Evolutionary conservation across 2,888 invertebrate genomes (phyloP).

Genomic region (Andrena marginata): DNA sequence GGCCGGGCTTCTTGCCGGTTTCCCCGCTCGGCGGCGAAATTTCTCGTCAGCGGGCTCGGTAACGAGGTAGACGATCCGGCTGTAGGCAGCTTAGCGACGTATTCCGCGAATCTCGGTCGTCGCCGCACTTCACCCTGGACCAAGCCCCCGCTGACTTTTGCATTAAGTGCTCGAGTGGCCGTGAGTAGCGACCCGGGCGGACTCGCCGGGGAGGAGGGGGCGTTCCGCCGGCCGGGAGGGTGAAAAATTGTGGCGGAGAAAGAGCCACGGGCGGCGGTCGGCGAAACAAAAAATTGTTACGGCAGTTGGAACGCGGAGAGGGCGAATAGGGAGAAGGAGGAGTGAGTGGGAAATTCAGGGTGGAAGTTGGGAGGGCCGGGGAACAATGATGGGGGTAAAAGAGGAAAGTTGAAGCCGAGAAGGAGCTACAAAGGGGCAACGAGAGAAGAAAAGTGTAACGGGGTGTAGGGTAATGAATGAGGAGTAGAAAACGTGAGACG

Average conservation of each 20-base stretch:
- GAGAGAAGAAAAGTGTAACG: not conserved
- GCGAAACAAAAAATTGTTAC: not conserved
- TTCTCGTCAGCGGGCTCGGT: conserved; percentile 60
- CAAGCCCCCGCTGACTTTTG: conserved; percentile 50
- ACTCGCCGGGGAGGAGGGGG: conserved; percentile 20
- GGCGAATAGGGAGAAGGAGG: too few relatives aligned
- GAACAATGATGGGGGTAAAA: not conserved
- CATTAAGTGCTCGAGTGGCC: conserved; percentile 46
- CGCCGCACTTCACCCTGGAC: conserved; percentile 49
- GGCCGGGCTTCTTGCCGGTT: conserved; percentile 38
- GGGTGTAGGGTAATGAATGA: not conserved
- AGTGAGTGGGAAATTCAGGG: too few relatives aligned
- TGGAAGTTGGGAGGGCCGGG: not conserved
- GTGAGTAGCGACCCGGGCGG: conserved; percentile 14
- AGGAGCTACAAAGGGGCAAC: not conserved
- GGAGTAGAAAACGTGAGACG: not conserved
- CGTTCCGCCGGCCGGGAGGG: not conserved
- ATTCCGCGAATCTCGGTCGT: conserved; percentile 56
- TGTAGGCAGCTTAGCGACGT: conserved; percentile 40
- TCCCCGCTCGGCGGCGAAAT: conserved; percentile 55
- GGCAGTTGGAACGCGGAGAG: not conserved
- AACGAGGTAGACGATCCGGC: conserved; percentile 58
- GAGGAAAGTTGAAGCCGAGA: not conserved
- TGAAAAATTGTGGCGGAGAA: not conserved
- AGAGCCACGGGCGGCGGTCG: not conserved